Percentiles rank a stretch among this genome's conserved stretches.
These are phyloP conservation scores for Phenacoccus solenopsis DNA, from an alignment of 1,140 invertebrate genomes.

Conservation along the genomic window DNA sequence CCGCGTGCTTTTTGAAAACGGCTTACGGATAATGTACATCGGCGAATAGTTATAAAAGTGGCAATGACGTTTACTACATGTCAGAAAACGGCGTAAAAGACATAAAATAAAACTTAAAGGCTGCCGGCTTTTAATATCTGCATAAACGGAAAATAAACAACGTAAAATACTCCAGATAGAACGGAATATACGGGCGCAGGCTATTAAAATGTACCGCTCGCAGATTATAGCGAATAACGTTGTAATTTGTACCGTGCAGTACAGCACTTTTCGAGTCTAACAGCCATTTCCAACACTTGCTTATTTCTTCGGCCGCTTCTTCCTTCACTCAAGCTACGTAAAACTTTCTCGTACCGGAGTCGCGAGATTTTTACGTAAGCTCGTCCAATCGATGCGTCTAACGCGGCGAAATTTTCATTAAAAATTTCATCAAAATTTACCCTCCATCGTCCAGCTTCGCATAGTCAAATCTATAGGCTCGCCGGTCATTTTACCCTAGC, in stretches of 20 bases:
- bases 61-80: neutral
- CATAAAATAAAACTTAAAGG: neutral
- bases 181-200: neutral
- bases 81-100: constrained; percentile 1
- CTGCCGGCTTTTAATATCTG: neutral
- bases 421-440: too few relatives aligned
- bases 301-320: neutral
- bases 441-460: too few relatives aligned
- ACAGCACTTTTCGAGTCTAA: neutral
- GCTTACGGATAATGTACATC: neutral
- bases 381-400: too few relatives aligned
- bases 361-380: neutral
- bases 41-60: neutral
- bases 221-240: neutral
- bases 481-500: too few relatives aligned
- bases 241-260: neutral
- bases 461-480: too few relatives aligned
- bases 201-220: neutral
- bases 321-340: too few relatives aligned
- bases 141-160: neutral
- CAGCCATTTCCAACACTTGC: neutral
- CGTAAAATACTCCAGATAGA: neutral
- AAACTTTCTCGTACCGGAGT: neutral
- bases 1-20: neutral
- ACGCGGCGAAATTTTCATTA: neutral